These are phyloP conservation scores for Plagodis pulveraria DNA, from an alignment of 2,888 invertebrate genomes.

Conservation along the genomic window DNA sequence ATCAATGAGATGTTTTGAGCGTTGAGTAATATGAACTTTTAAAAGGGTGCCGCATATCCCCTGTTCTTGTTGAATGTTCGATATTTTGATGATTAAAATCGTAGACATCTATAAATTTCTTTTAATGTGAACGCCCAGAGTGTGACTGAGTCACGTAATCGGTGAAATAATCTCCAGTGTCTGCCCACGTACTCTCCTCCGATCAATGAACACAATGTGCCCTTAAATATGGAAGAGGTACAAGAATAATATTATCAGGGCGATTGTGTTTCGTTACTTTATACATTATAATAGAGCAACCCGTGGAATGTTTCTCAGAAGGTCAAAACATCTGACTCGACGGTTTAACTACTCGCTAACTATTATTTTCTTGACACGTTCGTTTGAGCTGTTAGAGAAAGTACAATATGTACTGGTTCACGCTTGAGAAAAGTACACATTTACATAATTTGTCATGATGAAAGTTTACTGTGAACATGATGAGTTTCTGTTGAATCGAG, in stretches of 20 bases:
- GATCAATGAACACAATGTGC: slow-evolving; percentile 62
- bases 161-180: slow-evolving; percentile 73
- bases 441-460: slow-evolving; percentile 13
- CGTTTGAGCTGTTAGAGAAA: slow-evolving; percentile 38
- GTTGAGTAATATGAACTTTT: slow-evolving; percentile 12
- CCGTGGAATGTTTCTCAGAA: slow-evolving; percentile 27
- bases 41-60: slow-evolving; percentile 10
- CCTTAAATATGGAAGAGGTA: slow-evolving; percentile 58
- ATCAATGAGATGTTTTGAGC: slow-evolving; percentile 21
- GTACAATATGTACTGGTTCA: slow-evolving; percentile 26
- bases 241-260: slow-evolving; percentile 26
- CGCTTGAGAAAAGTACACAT: slow-evolving; percentile 18
- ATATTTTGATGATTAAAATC: slow-evolving; percentile 16
- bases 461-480: slow-evolving; percentile 17
- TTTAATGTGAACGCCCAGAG: slow-evolving; percentile 61
- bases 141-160: slow-evolving; percentile 75
- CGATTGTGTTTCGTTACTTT: slow-evolving; percentile 36
- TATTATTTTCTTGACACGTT: slow-evolving; percentile 32
- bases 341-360: background rate
- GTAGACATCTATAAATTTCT: slow-evolving; percentile 43
- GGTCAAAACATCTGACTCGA: slow-evolving; percentile 25
- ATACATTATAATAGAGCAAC: slow-evolving; percentile 25
- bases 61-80: slow-evolving; percentile 10
- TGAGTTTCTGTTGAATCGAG: slow-evolving; percentile 32
- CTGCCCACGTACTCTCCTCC: slow-evolving; percentile 68